Evolutionary conservation across 2,888 invertebrate genomes (phyloP).

Genomic region (Octodonta nipae): DNA sequence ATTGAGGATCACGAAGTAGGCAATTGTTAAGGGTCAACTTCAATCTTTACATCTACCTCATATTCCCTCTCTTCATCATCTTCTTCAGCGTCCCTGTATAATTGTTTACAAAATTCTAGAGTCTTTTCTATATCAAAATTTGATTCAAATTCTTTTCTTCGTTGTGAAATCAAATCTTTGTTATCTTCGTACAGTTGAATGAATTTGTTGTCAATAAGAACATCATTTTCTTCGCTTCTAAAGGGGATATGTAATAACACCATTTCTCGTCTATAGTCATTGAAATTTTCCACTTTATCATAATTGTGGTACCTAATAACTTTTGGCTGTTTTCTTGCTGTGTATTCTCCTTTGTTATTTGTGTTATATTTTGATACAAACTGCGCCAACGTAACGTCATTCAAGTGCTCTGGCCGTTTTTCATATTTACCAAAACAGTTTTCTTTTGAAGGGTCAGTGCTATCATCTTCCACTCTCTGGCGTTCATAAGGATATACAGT

Average conservation of each 20-base stretch:
- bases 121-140: slow-evolving; percentile 1
- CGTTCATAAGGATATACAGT: neutral
- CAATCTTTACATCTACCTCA: no score
- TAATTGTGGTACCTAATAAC: slow-evolving; percentile 2
- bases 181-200: slow-evolving; percentile 1
- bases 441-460: neutral
- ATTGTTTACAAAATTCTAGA: no score
- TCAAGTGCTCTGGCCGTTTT: neutral
- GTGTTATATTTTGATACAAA: slow-evolving; percentile 1
- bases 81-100: no score
- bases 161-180: neutral
- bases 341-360: slow-evolving; percentile 7
- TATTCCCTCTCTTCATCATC: no score
- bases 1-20: no score
- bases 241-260: slow-evolving; percentile 1
- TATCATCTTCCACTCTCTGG: slow-evolving; percentile 1
- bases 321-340: slow-evolving; percentile 2
- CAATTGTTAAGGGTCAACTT: no score
- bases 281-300: neutral
- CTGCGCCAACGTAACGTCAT: neutral
- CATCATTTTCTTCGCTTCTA: slow-evolving; percentile 2
- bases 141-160: slow-evolving; percentile 4
- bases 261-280: slow-evolving; percentile 3
- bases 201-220: slow-evolving; percentile 1
- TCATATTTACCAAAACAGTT: slow-evolving; percentile 2